Evolutionary conservation across 2,797 vertebrate species (phyloP).

Genomic region (Petrocephalus sullivani): DNA sequence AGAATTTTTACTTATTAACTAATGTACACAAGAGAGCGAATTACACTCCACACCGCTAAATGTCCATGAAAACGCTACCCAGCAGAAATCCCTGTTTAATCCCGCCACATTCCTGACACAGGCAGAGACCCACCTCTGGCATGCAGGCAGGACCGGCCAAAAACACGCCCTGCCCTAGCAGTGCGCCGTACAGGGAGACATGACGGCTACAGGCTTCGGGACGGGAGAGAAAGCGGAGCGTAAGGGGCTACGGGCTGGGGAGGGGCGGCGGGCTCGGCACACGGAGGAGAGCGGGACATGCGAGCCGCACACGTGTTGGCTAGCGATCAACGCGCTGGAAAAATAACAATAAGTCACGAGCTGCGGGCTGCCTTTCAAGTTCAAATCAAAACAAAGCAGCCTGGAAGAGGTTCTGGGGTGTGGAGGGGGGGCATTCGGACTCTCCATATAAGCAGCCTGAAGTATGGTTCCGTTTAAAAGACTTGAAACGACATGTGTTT

Average conservation of each 20-base stretch:
- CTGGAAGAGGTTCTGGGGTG: not conserved
- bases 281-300: not conserved
- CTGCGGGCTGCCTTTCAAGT: conserved; percentile 3
- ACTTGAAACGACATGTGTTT: conserved; percentile 4
- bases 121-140: not conserved
- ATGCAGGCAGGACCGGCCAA: not conserved
- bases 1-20: not conserved
- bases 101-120: not conserved
- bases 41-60: not conserved
- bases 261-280: not conserved
- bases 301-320: not conserved
- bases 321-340: not conserved
- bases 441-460: not conserved
- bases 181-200: not conserved
- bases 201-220: not conserved
- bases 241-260: not conserved
- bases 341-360: conserved; percentile 18
- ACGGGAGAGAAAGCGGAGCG: not conserved
- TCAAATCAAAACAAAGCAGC: conserved; percentile 16
- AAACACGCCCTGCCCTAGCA: not conserved
- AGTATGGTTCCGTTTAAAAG: conserved; percentile 18
- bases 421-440: not conserved
- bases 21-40: not conserved
- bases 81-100: not conserved
- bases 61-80: not conserved